Evolutionary conservation across 2,888 invertebrate genomes (phyloP).

Genomic region (Steinernema hermaphroditum): DNA sequence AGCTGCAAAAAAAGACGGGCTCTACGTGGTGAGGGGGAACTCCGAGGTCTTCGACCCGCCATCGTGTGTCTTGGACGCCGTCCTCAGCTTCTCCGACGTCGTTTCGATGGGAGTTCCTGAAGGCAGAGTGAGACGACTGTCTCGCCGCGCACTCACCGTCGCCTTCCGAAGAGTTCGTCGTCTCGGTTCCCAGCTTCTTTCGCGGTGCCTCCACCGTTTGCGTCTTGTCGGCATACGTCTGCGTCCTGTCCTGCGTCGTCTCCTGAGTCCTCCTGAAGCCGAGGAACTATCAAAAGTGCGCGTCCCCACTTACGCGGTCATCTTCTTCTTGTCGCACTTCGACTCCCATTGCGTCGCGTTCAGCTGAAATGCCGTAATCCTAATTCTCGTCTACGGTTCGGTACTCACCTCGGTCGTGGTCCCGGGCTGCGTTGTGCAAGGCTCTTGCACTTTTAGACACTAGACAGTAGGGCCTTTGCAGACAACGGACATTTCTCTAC

Average conservation of each 20-base stretch:
- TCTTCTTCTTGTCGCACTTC: background rate
- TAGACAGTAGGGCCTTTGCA: no score
- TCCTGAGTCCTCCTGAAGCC: background rate
- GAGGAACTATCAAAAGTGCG: no score
- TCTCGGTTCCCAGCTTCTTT: background rate
- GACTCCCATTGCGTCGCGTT: background rate
- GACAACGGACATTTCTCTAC: no score
- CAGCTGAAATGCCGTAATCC: background rate
- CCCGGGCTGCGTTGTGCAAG: no score
- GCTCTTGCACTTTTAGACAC: no score
- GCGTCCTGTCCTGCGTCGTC: background rate
- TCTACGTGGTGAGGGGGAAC: slow-evolving; percentile 16
- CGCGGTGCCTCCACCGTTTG: slow-evolving; percentile 14
- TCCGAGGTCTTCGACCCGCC: slow-evolving; percentile 19
- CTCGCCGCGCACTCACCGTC: background rate
- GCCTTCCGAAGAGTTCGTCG: background rate
- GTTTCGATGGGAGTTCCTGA: background rate
- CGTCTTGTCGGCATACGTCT: background rate
- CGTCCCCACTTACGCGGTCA: background rate
- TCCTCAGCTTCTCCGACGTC: background rate
- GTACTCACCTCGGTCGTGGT: background rate
- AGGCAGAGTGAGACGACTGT: no score
- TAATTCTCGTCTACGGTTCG: no score
- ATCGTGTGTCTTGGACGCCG: background rate
- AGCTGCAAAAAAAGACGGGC: background rate